Conservation (phyloP, 2,797 vertebrate genomes). For the Argentina silus region DNA sequence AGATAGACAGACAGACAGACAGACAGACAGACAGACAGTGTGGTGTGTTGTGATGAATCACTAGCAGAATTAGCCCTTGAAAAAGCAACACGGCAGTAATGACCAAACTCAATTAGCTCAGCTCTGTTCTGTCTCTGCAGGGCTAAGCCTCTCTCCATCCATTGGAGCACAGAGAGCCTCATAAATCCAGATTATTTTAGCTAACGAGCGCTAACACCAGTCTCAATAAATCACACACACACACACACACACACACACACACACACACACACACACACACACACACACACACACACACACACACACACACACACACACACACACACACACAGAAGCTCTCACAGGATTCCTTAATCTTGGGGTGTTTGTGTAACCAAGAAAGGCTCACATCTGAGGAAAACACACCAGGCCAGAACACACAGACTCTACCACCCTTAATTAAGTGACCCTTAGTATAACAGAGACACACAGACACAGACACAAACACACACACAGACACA, state of each 20-base stretch:
- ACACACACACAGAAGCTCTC: constrained; percentile 30
- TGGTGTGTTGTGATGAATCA: constrained; percentile 53
- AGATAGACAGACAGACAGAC: constrained; percentile 25
- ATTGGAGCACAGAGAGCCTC: constrained; percentile 54
- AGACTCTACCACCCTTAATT: constrained; percentile 55
- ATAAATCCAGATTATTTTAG: constrained; percentile 74
- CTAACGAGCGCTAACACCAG: constrained; percentile 56
- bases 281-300: constrained; percentile 16
- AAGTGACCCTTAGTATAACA: constrained; percentile 53
- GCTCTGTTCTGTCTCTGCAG: constrained; percentile 35
- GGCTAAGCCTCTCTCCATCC: constrained; percentile 47
- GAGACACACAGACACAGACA: constrained; percentile 8
- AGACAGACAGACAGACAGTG: not conserved
- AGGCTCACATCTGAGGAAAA: constrained; percentile 66
- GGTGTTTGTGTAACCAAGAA: constrained; percentile 53
- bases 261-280: constrained; percentile 28
- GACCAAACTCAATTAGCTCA: constrained; percentile 67
- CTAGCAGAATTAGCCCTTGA: constrained; percentile 51
- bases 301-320: constrained; percentile 23
- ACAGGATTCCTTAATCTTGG: constrained; percentile 13
- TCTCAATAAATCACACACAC: constrained; percentile 62
- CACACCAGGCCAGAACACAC: constrained; percentile 49
- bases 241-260: constrained; percentile 11
- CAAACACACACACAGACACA: constrained; percentile 36
- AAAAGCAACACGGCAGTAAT: constrained; percentile 64